These are phyloP conservation scores for Cardinalis cardinalis DNA, from an alignment of 2,113 vertebrate species.

Conservation along the genomic window DNA sequence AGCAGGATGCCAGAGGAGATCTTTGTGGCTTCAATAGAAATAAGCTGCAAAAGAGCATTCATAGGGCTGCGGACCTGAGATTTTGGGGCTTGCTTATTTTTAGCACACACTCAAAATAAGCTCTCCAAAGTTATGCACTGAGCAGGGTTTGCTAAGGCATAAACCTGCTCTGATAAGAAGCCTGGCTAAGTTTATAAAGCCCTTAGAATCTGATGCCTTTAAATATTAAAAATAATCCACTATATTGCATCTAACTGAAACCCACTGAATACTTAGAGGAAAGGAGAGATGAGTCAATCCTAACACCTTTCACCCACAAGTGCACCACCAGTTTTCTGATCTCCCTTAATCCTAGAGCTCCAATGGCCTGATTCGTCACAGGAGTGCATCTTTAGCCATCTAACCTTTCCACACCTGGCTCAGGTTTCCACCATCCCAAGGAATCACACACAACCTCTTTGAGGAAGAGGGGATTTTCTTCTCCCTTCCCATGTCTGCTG, in stretches of 20 bases:
- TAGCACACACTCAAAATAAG: not conserved
- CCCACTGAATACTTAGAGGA: slow-evolving; percentile 28
- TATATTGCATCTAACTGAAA: slow-evolving; percentile 40
- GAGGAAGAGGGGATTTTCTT: slow-evolving; percentile 15
- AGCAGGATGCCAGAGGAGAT: not conserved
- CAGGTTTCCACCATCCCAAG: not conserved
- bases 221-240: slow-evolving; percentile 58
- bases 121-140: not conserved
- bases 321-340: slow-evolving; percentile 39
- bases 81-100: not conserved
- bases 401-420: not conserved
- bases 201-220: slow-evolving; percentile 32
- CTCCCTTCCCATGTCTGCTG: not conserved
- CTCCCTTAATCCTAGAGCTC: slow-evolving; percentile 49
- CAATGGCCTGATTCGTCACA: slow-evolving; percentile 27
- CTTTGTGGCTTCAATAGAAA: not conserved
- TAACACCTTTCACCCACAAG: slow-evolving; percentile 49
- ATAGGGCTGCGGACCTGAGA: not conserved
- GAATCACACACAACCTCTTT: slow-evolving; percentile 34
- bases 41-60: not conserved
- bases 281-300: slow-evolving; percentile 48
- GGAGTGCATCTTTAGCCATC: slow-evolving; percentile 30
- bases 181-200: not conserved
- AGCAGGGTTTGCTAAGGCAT: not conserved
- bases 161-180: not conserved